Evolutionary conservation across 2,888 invertebrate species (phyloP).

Genomic region (Lycophotia porphyrea): DNA sequence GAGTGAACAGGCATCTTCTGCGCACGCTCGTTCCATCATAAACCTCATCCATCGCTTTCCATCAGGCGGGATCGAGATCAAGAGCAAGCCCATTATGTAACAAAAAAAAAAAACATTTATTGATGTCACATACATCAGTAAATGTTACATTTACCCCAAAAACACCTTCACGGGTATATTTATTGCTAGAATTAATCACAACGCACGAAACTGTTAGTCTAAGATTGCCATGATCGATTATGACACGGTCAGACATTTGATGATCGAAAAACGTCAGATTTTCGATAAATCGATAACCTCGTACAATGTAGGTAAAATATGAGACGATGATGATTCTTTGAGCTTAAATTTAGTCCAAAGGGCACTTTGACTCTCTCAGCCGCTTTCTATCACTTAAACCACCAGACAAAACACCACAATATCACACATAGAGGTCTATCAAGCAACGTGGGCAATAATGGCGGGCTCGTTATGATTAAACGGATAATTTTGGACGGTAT

Average conservation of each 20-base stretch:
- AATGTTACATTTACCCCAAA: too few relatives aligned
- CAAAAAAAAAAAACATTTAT: too few relatives aligned
- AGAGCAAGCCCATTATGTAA: too few relatives aligned
- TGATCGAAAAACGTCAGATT: background rate
- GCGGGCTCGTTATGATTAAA: conserved; percentile 79
- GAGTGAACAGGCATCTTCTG: too few relatives aligned
- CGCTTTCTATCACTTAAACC: conserved; percentile 38
- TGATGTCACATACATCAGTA: too few relatives aligned
- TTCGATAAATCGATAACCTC: background rate
- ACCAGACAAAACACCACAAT: conserved; percentile 47
- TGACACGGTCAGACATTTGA: background rate
- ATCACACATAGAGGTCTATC: conserved; percentile 73
- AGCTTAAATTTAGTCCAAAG: background rate
- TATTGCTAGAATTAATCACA: background rate
- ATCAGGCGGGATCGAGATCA: too few relatives aligned
- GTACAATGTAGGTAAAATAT: background rate
- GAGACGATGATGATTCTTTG: background rate
- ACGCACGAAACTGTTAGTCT: background rate
- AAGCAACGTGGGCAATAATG: conserved; percentile 73
- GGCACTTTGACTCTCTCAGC: background rate
- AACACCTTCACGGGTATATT: background rate
- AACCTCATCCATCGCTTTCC: too few relatives aligned
- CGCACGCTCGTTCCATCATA: too few relatives aligned
- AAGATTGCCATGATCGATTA: background rate
- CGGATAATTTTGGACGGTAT: conserved; percentile 78